A percentile compares a stretch with the other conserved stretches of the same genome.
Evolutionary conservation across 2,888 invertebrate genomes (phyloP).

Genomic region (Scaptomyza cyrtandrae): DNA sequence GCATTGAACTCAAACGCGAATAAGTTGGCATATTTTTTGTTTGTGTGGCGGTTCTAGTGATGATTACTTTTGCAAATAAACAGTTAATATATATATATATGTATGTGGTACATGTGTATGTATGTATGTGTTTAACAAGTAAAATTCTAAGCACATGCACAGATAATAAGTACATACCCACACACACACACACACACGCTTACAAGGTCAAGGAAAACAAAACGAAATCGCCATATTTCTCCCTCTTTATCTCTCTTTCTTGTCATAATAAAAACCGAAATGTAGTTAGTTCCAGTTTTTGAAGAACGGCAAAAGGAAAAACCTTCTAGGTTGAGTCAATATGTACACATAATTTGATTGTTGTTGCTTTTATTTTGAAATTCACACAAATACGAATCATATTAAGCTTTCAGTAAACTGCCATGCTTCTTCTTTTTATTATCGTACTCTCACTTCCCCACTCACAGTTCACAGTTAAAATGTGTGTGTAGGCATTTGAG

Average conservation of each 20-base stretch:
- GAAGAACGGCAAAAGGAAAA: conserved; percentile 34
- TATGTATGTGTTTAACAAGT: conserved; percentile 19
- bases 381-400: conserved; percentile 14
- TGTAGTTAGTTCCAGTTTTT: conserved; percentile 49
- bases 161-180: conserved; percentile 35
- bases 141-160: not conserved
- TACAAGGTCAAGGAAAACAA: conserved; percentile 48
- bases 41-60: conserved; percentile 34
- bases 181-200: conserved; percentile 12
- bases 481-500: conserved; percentile 51
- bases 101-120: conserved; percentile 5
- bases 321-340: conserved; percentile 45
- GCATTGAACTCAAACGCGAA: conserved; percentile 55
- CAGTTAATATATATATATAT: conserved; percentile 23
- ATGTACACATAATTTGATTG: not conserved
- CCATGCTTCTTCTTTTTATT: conserved; percentile 2
- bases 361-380: conserved; percentile 11
- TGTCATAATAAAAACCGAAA: conserved; percentile 36
- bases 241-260: not conserved
- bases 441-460: not conserved
- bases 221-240: conserved; percentile 24
- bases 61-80: conserved; percentile 60
- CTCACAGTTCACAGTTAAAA: conserved; percentile 33
- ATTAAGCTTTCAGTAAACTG: not conserved
- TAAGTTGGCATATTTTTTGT: conserved; percentile 45